Conservation (phyloP, 2,797 vertebrate species). For the Enoplosus armatus region DNA sequence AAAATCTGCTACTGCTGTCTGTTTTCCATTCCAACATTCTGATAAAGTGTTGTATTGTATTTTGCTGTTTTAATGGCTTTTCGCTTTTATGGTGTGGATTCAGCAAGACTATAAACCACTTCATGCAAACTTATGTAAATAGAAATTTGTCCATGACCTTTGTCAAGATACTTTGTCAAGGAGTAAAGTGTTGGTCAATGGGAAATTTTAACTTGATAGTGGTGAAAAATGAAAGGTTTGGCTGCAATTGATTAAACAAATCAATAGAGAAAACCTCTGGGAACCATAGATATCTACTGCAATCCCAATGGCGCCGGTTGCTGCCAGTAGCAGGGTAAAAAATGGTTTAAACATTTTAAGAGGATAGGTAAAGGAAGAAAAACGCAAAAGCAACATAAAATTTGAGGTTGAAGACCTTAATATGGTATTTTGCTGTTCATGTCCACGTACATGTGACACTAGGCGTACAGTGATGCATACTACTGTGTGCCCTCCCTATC, state of each 20-base stretch:
- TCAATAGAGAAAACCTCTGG: background rate
- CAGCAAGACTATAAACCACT: background rate
- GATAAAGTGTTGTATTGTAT: background rate
- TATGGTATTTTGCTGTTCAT: background rate
- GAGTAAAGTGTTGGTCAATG: background rate
- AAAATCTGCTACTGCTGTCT: background rate
- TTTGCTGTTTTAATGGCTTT: background rate
- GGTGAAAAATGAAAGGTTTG: background rate
- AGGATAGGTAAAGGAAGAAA: background rate
- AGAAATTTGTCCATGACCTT: background rate
- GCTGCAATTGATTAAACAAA: background rate
- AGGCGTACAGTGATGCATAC: background rate
- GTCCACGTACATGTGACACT: background rate
- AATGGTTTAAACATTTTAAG: background rate
- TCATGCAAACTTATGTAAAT: background rate
- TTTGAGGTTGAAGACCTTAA: background rate
- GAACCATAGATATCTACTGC: background rate
- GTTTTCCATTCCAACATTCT: background rate
- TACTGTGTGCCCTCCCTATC: slow-evolving; percentile 1
- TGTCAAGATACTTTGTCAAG: background rate
- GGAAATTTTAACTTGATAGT: background rate
- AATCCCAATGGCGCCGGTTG: background rate
- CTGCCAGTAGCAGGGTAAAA: background rate
- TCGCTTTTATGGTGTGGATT: background rate
- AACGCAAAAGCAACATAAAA: background rate